Evolutionary conservation across 2,888 invertebrate species (phyloP).

Genomic region (Podotricha telesiphe): DNA sequence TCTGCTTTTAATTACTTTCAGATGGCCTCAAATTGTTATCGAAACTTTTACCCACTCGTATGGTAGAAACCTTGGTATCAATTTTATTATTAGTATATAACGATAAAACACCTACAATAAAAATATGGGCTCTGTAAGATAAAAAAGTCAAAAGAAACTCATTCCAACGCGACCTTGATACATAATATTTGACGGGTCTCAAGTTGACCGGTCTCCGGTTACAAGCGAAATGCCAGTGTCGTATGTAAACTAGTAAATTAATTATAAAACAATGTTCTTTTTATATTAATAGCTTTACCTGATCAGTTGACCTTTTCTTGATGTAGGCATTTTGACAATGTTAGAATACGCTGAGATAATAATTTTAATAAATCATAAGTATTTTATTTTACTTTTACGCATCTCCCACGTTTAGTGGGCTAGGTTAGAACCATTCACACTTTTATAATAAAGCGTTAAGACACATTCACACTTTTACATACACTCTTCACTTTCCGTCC

Average conservation of each 20-base stretch:
- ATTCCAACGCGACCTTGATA: conserved; percentile 48
- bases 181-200: conserved; percentile 48
- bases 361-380: not conserved
- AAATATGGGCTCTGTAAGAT: conserved; percentile 28
- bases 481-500: no score
- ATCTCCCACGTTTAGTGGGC: not conserved
- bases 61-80: conserved; percentile 18
- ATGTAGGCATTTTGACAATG: not conserved
- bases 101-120: conserved; percentile 21
- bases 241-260: conserved; percentile 29
- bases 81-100: conserved; percentile 18
- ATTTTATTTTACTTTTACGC: not conserved
- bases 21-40: conserved; percentile 15
- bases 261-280: conserved; percentile 25
- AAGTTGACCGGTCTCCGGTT: conserved; percentile 47
- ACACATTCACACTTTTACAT: no score
- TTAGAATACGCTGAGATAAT: not conserved
- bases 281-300: conserved; percentile 14
- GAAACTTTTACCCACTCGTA: conserved; percentile 9
- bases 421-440: no score
- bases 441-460: no score
- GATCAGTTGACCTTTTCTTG: conserved; percentile 5
- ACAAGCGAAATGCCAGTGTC: conserved; percentile 44
- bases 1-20: conserved; percentile 8
- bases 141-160: conserved; percentile 47